These are phyloP conservation scores for Stenodema calcarata DNA, from an alignment of 2,888 invertebrate species.

Conservation along the genomic window DNA sequence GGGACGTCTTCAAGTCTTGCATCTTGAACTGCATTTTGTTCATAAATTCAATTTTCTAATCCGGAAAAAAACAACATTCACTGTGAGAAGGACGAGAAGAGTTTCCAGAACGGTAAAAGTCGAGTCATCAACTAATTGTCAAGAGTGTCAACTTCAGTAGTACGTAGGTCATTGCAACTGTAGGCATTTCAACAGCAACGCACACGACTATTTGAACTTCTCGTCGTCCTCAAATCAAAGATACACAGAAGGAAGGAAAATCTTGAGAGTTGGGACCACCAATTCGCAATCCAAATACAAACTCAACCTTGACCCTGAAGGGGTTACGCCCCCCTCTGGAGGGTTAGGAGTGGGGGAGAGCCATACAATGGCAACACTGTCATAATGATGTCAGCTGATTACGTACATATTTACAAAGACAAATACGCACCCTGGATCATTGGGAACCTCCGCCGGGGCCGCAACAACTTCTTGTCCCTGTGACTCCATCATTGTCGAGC, in stretches of 20 bases:
- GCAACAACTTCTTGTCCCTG: conserved; percentile 78
- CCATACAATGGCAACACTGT: conserved; percentile 28
- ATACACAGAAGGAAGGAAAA: neutral
- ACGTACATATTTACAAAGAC: neutral
- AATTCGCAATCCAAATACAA: conserved; percentile 7
- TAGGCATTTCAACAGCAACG: neutral
- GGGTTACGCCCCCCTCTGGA: conserved; percentile 38
- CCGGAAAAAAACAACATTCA: too few relatives aligned
- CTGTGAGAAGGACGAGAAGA: neutral
- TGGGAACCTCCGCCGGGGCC: conserved; percentile 88
- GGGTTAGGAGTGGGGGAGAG: conserved; percentile 6
- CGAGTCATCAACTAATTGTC: neutral
- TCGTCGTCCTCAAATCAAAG: neutral
- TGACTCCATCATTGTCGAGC: conserved; percentile 69
- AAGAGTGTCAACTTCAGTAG: neutral
- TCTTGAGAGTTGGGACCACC: neutral
- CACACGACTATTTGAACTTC: neutral
- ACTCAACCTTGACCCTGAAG: conserved; percentile 39
- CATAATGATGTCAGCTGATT: conserved; percentile 11
- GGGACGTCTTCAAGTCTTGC: neutral
- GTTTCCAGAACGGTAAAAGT: neutral
- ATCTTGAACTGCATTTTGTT: neutral
- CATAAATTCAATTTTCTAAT: too few relatives aligned
- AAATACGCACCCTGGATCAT: conserved; percentile 65
- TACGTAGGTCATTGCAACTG: neutral